These are phyloP conservation scores for Entomobrya proxima DNA, from an alignment of 2,888 invertebrate genomes.

Conservation along the genomic window DNA sequence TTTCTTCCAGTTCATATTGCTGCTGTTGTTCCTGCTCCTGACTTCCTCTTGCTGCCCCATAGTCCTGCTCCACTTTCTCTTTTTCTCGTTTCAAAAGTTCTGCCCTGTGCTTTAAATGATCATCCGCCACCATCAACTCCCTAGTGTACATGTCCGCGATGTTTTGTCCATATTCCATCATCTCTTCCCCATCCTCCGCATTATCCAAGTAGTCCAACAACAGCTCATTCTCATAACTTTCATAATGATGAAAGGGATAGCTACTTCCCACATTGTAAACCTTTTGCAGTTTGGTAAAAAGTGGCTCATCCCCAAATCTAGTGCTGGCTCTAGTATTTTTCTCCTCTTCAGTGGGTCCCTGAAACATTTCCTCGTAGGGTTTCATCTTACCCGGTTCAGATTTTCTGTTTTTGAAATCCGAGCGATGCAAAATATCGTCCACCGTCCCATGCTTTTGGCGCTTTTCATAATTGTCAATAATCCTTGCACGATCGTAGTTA, in stretches of 20 bases:
- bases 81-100: not conserved
- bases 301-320: slow-evolving; percentile 2
- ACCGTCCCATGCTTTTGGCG: slow-evolving; percentile 13
- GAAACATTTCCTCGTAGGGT: not conserved
- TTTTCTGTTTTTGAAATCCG: not conserved
- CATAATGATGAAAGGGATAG: slow-evolving; percentile 30
- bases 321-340: not conserved
- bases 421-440: slow-evolving; percentile 18
- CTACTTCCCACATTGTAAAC: not conserved
- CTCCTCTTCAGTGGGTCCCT: not conserved
- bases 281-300: slow-evolving; percentile 23
- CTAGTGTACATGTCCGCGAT: slow-evolving; percentile 24
- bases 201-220: slow-evolving; percentile 26
- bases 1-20: not conserved
- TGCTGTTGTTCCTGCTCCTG: not conserved
- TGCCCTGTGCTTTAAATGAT: not conserved
- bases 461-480: slow-evolving; percentile 9
- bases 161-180: slow-evolving; percentile 6
- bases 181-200: not conserved
- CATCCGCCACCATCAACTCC: slow-evolving; percentile 21
- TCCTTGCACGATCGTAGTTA: slow-evolving; percentile 38
- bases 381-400: not conserved
- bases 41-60: not conserved
- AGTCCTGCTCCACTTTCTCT: not conserved
- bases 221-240: slow-evolving; percentile 26